Base-by-base conservation (phyloP, 53 echinoderm and acorn worm genomes). In the Henricia sp. region DNA sequence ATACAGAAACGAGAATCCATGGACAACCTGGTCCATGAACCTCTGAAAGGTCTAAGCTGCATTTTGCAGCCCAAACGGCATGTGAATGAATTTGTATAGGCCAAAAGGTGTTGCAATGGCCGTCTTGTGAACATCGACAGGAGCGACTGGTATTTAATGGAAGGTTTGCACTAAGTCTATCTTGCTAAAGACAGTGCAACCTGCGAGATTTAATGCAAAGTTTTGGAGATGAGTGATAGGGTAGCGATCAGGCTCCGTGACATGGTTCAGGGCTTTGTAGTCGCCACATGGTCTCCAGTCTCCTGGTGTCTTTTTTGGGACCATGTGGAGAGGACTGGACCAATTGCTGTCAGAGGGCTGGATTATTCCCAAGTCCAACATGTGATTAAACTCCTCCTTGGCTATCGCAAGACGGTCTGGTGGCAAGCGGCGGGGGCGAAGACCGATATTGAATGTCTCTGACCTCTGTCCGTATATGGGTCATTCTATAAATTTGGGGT, bases 261-360 rank as follows among this genome's bases (percentile, higher is more conserved):
- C 25, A 26, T 35, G 57, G 19, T 88, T 70, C 10, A 82, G 42
- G 24, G 69, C 82, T 19, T 71, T 37, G 27, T 82, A 70, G 37
- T 82, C 58, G 0, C 89, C 89, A 41, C 77, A 89, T 5, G 85
- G 85, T 27, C 87, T 32, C 67, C 84, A 84, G 32, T 89, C 89
- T 3, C 85, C 89, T 16, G 73, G 59, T 6, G 57, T 37, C 46
- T 72, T 72, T 64, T 83, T 83, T n/a, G 52, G 83, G 34, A 84
- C 84, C 57, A 88, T 39, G 37, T 88, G 88, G 13, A 83, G 58
- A 4, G 70, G 82, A 38, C 67, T 65, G n/a, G 88, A 67, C 83
- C 83, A 88, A 83, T 71, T 83, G 36, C 88, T 83, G 38, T 70
- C 51, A 25, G 74, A 89, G 39, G 89, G 84, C 40, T 67, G 37